Evolutionary conservation across 35 echinoderm and acorn worm species (phyloP).

Genomic region (Apostichopus parvimensis): DNA sequence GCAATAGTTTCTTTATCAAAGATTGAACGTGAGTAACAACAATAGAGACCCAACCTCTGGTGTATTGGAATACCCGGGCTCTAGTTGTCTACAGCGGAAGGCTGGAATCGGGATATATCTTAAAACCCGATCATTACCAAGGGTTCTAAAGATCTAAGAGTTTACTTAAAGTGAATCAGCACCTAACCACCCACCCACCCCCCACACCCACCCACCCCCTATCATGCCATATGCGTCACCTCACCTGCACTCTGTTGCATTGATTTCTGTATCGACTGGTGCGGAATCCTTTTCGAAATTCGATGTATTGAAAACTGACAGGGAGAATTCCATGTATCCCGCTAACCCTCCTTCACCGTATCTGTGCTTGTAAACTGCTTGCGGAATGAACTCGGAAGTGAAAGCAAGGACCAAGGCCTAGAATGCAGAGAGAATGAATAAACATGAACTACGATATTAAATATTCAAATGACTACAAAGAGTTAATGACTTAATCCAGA

Average conservation of each 20-base stretch:
- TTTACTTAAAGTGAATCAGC: too few relatives aligned
- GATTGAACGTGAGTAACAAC: too few relatives aligned
- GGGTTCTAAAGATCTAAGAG: too few relatives aligned
- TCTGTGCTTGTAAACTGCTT: slow-evolving; percentile 66
- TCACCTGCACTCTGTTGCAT: slow-evolving; percentile 19
- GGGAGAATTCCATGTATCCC: slow-evolving; percentile 78
- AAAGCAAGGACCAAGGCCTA: slow-evolving; percentile 93
- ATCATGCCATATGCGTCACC: too few relatives aligned
- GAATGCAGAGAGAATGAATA: slow-evolving; percentile 2
- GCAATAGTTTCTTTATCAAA: too few relatives aligned
- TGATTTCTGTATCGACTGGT: slow-evolving; percentile 39
- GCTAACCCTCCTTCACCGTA: slow-evolving; percentile 24
- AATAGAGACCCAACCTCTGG: too few relatives aligned
- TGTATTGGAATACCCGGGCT: too few relatives aligned
- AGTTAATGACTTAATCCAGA: neutral
- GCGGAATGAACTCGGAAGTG: slow-evolving; percentile 92
- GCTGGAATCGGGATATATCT: too few relatives aligned
- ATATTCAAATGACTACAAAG: neutral
- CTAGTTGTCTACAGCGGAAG: too few relatives aligned
- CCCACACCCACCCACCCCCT: too few relatives aligned
- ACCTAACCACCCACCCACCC: too few relatives aligned
- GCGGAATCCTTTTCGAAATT: slow-evolving; percentile 41
- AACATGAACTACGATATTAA: neutral
- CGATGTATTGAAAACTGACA: slow-evolving; percentile 60
- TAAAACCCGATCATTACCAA: too few relatives aligned